Conservation (phyloP, 2,113 vertebrate genomes). For the Chinchilla lanigera region DNA sequence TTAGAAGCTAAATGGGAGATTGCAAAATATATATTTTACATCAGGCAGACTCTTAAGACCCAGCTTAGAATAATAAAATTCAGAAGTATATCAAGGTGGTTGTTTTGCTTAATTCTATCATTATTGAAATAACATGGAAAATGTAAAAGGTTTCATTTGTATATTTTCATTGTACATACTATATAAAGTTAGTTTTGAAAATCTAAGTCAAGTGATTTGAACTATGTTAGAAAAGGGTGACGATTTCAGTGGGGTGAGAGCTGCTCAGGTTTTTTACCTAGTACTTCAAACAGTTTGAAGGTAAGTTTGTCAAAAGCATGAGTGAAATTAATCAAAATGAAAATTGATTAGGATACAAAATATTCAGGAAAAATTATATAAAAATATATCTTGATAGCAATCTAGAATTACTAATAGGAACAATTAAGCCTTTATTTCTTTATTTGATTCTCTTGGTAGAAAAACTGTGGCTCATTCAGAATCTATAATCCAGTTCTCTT, state of each 20-base stretch:
- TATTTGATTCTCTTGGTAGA: slow-evolving; percentile 24
- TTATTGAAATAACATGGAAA: slow-evolving; percentile 32
- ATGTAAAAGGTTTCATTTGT: neutral
- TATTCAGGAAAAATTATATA: slow-evolving; percentile 57
- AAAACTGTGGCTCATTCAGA: neutral
- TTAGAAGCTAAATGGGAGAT: slow-evolving; percentile 4
- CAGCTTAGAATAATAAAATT: slow-evolving; percentile 53
- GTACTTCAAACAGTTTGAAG: slow-evolving; percentile 51
- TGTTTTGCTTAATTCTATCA: slow-evolving; percentile 52
- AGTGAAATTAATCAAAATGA: slow-evolving; percentile 50
- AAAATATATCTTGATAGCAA: slow-evolving; percentile 13
- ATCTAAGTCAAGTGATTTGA: slow-evolving; percentile 45
- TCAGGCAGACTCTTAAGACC: neutral
- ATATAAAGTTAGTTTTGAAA: slow-evolving; percentile 58
- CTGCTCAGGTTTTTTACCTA: slow-evolving; percentile 34
- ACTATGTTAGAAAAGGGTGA: slow-evolving; percentile 35
- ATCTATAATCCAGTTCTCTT: neutral
- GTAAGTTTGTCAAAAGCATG: slow-evolving; percentile 42
- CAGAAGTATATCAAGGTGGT: slow-evolving; percentile 6
- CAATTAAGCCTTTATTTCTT: slow-evolving; percentile 48
- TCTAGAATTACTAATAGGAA: slow-evolving; percentile 48
- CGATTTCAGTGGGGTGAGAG: neutral
- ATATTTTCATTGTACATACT: slow-evolving; percentile 39
- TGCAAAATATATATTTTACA: slow-evolving; percentile 57
- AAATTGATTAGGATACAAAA: slow-evolving; percentile 49